phyloP scores from a whole-genome alignment of 2,113 vertebrate species.

The Larimichthys polyactis region DNA sequence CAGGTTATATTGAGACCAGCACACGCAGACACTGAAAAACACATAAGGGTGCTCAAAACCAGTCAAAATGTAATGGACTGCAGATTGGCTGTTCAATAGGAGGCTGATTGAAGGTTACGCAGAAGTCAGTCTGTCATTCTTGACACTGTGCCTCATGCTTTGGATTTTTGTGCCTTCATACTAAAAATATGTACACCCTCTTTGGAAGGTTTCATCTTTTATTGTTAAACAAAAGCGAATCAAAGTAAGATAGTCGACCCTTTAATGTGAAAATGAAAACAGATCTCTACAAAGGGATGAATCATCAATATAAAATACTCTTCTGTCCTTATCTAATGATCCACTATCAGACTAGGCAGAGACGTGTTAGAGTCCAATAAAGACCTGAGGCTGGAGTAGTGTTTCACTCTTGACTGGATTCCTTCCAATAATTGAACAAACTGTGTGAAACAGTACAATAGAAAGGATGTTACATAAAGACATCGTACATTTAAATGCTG shows the following conservation, averaged over 20 bases:
- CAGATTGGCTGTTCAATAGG: constrained; percentile 5
- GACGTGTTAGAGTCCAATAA: too few species aligned
- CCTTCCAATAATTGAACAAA: too few species aligned
- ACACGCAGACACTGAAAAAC: not conserved
- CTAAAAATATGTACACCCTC: not conserved
- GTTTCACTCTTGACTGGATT: too few species aligned
- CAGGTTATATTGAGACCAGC: constrained; percentile 81
- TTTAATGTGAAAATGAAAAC: not conserved
- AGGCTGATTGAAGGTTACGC: not conserved
- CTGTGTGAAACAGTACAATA: too few species aligned
- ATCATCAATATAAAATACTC: not conserved
- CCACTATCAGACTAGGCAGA: too few species aligned
- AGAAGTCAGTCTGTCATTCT: not conserved
- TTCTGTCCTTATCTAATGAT: too few species aligned
- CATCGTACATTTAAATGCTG: too few species aligned
- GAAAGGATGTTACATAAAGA: too few species aligned
- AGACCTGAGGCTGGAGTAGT: too few species aligned
- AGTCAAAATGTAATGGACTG: not conserved
- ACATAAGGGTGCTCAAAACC: not conserved
- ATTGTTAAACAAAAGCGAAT: not conserved
- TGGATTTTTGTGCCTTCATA: not conserved
- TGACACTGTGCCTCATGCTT: not conserved
- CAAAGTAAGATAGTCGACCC: not conserved
- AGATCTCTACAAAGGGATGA: not conserved
- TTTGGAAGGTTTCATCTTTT: not conserved